phyloP scores from a whole-genome alignment of 2,888 invertebrate species.

The Pinctada fucata region DNA sequence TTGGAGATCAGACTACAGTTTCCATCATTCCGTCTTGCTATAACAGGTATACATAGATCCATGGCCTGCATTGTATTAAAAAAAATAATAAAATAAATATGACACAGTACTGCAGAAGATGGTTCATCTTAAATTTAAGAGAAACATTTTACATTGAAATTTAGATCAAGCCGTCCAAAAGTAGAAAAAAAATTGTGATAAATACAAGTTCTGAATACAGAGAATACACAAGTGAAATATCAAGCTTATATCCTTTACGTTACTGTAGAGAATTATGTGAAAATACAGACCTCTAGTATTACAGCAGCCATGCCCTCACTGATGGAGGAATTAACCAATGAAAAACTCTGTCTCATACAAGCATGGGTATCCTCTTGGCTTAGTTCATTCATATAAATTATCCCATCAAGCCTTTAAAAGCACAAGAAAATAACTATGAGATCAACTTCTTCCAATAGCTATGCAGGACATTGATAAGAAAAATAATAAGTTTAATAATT shows the following conservation, averaged over 20 bases:
- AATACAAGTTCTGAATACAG: neutral
- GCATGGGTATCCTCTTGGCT: constrained; percentile 60
- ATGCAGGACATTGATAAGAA: no score
- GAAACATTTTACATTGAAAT: neutral
- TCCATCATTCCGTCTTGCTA: constrained; percentile 68
- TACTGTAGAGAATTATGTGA: no score
- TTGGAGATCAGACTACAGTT: constrained; percentile 61
- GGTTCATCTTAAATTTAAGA: neutral
- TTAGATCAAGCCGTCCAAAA: no score
- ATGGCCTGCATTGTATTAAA: constrained; percentile 60
- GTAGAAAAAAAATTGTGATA: neutral
- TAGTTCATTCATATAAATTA: constrained; percentile 63
- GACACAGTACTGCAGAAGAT: no score
- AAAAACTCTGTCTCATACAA: constrained; percentile 63
- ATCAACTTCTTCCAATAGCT: no score
- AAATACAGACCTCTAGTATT: constrained; percentile 68
- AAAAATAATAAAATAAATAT: no score
- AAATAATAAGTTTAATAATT: no score
- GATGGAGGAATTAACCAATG: constrained; percentile 71
- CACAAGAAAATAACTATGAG: neutral
- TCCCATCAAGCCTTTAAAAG: constrained; percentile 48
- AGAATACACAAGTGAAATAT: neutral
- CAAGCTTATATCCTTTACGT: no score
- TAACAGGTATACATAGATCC: constrained; percentile 65
- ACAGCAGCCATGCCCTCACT: constrained; percentile 75